Evolutionary conservation across 2,888 invertebrate genomes (phyloP).

Genomic region (Zygaena filipendulae): DNA sequence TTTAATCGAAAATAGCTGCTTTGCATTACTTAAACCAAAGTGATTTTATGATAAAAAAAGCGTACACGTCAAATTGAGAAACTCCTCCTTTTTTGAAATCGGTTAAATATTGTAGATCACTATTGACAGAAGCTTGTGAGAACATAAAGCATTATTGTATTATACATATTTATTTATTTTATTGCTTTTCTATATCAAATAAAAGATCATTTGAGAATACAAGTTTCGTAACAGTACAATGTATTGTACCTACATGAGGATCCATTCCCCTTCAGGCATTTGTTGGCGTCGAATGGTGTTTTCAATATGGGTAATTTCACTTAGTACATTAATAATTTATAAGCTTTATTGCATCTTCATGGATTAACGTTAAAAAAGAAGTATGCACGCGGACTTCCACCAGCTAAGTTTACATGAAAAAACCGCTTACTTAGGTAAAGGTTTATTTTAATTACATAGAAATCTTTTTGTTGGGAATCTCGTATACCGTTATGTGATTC

Average conservation of each 20-base stretch:
- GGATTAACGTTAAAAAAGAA: constrained; percentile 65
- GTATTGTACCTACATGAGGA: constrained; percentile 25
- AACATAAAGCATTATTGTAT: too few species aligned
- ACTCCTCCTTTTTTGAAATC: too few species aligned
- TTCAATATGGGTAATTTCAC: constrained; percentile 67
- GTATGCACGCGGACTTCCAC: too few species aligned
- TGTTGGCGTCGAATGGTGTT: constrained; percentile 62
- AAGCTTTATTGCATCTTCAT: constrained; percentile 62
- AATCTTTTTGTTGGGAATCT: constrained; percentile 64
- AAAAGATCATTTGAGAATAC: constrained; percentile 24
- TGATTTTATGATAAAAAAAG: too few species aligned
- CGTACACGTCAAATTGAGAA: too few species aligned
- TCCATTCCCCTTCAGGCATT: constrained; percentile 42
- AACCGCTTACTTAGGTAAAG: too few species aligned
- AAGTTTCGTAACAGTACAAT: constrained; percentile 33
- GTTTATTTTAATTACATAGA: constrained; percentile 67
- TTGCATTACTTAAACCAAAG: too few species aligned
- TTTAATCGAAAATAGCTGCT: too few species aligned
- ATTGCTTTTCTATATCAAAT: constrained; percentile 10
- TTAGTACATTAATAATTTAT: constrained; percentile 62
- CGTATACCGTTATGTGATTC: constrained; percentile 65
- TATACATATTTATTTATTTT: too few species aligned
- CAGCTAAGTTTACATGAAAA: too few species aligned
- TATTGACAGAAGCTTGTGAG: too few species aligned
- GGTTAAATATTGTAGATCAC: too few species aligned